Base-by-base conservation (phyloP, 2,797 vertebrate genomes). In the Acipenser ruthenus region DNA sequence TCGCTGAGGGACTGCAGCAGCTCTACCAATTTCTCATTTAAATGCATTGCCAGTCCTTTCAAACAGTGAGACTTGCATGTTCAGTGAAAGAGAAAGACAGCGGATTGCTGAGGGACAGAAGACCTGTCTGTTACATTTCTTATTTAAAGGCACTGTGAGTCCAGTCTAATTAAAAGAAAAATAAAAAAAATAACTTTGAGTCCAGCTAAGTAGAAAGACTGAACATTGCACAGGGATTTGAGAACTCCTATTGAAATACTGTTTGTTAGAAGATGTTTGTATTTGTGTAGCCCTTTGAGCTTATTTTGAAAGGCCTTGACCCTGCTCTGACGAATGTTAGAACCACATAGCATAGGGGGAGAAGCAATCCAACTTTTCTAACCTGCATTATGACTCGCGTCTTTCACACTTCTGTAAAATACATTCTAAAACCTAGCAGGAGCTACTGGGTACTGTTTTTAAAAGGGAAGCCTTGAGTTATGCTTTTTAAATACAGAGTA, bases 141-240 rank as follows among this genome's bases (percentile, higher is more conserved):
- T 58, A 13, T 58, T 58, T 58, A 58, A 58, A 58, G 12, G 55
- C 0, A 12, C 55, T 3, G 55, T 58, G 55, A 58, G 55, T 58
- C n/a, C 55, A 58, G 55, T 58, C 55, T 58, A n/a, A 58, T 53
- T 53, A 58, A n/a, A 58, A 58, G 15, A 53, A 53, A 8, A 53
- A 18, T n/a, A 18, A 18, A 37, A 37, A 37, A 37, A 37, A 37
- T 2, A 37, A 4, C 37, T 37, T 37, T 37, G 37, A 37, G 37
- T 37, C 37, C 37, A 5, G 37, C 37, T 37, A 37, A 37, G 5
- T 37, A 37, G 37, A 37, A 37, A 53, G 4, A 13, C 10, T 58
- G 55, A 58, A 58, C 10, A 53, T 53, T 7, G 15, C 55, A 7
- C 4, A 58, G 55, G 55, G 55, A 58, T 13, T n/a, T 58, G 55